These are phyloP conservation scores for Prochilodus magdalenae DNA, from an alignment of 2,113 vertebrate species.

Conservation along the genomic window DNA sequence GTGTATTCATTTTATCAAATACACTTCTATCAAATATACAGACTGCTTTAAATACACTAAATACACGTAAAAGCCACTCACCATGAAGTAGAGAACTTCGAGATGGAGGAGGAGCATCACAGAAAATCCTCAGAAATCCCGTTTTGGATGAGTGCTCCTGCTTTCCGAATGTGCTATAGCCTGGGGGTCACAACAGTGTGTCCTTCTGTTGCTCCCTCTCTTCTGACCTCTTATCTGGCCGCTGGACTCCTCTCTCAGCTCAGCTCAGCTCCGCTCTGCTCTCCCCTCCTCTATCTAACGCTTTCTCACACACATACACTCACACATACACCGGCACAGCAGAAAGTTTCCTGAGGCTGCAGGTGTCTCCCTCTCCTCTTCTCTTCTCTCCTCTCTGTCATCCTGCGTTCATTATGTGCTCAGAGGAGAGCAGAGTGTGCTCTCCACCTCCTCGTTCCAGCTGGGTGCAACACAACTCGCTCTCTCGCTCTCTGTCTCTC, in stretches of 20 bases:
- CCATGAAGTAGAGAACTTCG: background rate
- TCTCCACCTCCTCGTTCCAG: conserved; percentile 5
- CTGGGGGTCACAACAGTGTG: background rate
- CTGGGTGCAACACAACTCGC: conserved; percentile 4
- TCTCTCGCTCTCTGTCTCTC: background rate
- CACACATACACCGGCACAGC: background rate
- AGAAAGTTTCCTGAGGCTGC: conserved; percentile 52
- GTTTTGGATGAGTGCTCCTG: background rate
- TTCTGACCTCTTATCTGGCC: conserved; percentile 16
- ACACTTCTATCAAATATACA: background rate
- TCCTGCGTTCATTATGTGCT: conserved; percentile 5
- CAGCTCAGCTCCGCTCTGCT: background rate
- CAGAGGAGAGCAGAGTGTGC: background rate
- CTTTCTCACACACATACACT: conserved; percentile 1
- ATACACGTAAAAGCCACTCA: conserved; percentile 1
- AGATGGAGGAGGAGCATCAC: background rate
- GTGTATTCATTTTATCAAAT: background rate
- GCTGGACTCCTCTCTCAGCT: background rate
- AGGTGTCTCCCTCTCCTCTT: background rate
- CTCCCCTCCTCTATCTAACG: background rate
- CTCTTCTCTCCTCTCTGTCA: conserved; percentile 7
- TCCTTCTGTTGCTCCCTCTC: conserved; percentile 1
- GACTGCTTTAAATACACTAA: background rate
- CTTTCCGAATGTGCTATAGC: background rate
- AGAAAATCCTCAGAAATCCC: conserved; percentile 7